phyloP scores from a whole-genome alignment of 2,797 vertebrate genomes.

The Gouania willdenowi region DNA sequence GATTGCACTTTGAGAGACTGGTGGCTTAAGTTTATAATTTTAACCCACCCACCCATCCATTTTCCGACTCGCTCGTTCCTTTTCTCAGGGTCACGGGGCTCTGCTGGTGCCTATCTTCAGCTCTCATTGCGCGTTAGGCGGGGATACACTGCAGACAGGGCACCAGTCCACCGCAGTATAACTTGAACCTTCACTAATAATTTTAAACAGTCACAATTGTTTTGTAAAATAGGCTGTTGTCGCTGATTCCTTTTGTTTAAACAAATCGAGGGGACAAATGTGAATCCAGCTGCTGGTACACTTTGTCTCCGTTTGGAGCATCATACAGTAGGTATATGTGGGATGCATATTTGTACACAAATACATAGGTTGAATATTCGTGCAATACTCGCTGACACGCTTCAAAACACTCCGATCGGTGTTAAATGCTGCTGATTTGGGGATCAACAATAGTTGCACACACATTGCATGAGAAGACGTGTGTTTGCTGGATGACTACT shows the following conservation, averaged over 20 bases:
- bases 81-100: too few relatives aligned
- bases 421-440: constrained; percentile 28
- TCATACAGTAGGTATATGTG: constrained; percentile 18
- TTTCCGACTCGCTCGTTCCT: too few relatives aligned
- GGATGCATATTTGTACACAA: constrained; percentile 12
- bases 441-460: constrained; percentile 32
- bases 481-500: constrained; percentile 25
- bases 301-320: constrained; percentile 2
- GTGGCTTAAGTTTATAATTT: background rate
- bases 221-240: background rate
- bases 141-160: too few relatives aligned
- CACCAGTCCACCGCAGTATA: too few relatives aligned
- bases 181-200: too few relatives aligned
- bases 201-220: background rate
- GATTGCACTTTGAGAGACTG: background rate
- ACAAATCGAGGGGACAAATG: background rate
- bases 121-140: too few relatives aligned
- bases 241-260: constrained; percentile 9
- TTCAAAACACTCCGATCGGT: constrained; percentile 31
- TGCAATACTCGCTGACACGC: constrained; percentile 6
- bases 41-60: too few relatives aligned
- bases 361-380: constrained; percentile 59
- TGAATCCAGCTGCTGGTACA: background rate
- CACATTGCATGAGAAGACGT: constrained; percentile 22
- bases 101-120: too few relatives aligned